Evolutionary conservation across 2,888 invertebrate genomes (phyloP).

Genomic region (Drosophila nr. perissopoda): DNA sequence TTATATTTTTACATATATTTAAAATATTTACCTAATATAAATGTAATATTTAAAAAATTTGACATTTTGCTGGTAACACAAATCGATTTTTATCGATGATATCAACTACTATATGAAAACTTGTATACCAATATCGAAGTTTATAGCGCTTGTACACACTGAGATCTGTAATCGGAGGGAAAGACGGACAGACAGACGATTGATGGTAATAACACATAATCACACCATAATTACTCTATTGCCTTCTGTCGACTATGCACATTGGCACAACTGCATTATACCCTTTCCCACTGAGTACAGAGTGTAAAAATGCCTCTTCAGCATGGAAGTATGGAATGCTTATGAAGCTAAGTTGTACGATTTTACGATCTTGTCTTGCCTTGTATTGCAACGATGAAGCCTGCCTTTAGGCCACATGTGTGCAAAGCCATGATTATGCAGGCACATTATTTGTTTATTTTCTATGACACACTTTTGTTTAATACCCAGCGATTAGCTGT

Average conservation of each 20-base stretch:
- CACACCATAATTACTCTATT: not conserved
- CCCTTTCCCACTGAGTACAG: not conserved
- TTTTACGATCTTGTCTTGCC: not conserved
- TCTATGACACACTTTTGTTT: slow-evolving; percentile 46
- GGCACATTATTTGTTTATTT: slow-evolving; percentile 37
- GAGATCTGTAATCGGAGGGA: not conserved
- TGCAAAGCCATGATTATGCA: slow-evolving; percentile 32
- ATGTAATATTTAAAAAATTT: not conserved
- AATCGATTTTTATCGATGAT: not conserved
- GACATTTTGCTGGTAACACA: not conserved
- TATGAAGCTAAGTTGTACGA: not conserved
- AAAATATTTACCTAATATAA: not conserved
- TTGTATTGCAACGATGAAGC: not conserved
- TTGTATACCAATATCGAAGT: not conserved
- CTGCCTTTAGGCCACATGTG: not conserved
- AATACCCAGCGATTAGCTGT: slow-evolving; percentile 47
- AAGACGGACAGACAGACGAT: not conserved
- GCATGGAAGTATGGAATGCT: not conserved
- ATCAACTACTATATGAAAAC: not conserved
- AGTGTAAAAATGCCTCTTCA: not conserved
- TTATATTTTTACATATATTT: not conserved
- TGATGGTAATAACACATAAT: not conserved
- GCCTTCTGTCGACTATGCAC: not conserved
- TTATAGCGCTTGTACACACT: not conserved
- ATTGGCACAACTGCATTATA: not conserved